Conservation (phyloP, 1,140 invertebrate species). For the Cardiocondyla obscurior region DNA sequence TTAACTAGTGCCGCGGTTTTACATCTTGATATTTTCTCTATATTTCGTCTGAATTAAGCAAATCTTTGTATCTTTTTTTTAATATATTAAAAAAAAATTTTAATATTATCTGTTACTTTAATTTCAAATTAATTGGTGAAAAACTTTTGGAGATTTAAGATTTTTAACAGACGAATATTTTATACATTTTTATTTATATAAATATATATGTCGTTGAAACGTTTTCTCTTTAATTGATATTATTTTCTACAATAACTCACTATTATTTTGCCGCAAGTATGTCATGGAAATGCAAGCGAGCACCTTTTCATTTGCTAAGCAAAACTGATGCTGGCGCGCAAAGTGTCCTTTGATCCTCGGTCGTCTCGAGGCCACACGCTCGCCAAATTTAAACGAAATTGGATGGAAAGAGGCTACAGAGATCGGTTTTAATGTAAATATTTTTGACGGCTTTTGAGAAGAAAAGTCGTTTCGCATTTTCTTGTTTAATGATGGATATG, state of each 20-base stretch:
- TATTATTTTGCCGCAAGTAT: not conserved
- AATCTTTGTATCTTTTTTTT: too few relatives aligned
- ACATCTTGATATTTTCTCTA: not conserved
- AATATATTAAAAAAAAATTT: too few relatives aligned
- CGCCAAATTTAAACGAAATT: slow-evolving; percentile 62
- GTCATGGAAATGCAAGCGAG: slow-evolving; percentile 20
- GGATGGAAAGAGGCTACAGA: slow-evolving; percentile 20
- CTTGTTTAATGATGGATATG: not conserved
- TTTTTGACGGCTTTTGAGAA: slow-evolving; percentile 2
- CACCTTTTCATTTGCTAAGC: slow-evolving; percentile 29
- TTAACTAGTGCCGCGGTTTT: not conserved
- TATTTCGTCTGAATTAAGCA: too few relatives aligned
- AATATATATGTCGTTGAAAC: not conserved
- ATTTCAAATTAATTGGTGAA: too few relatives aligned
- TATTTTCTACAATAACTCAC: not conserved
- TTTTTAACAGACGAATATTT: too few relatives aligned
- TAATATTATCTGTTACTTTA: too few relatives aligned
- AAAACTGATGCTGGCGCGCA: slow-evolving; percentile 3
- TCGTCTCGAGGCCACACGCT: slow-evolving; percentile 30
- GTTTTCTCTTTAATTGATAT: not conserved
- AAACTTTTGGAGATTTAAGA: too few relatives aligned
- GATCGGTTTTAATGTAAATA: slow-evolving; percentile 36
- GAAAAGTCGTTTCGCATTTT: not conserved
- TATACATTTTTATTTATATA: not conserved
- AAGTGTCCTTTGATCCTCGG: slow-evolving; percentile 64